These are phyloP conservation scores for Labeo calbasu DNA, from an alignment of 2,797 vertebrate species.

Conservation along the genomic window DNA sequence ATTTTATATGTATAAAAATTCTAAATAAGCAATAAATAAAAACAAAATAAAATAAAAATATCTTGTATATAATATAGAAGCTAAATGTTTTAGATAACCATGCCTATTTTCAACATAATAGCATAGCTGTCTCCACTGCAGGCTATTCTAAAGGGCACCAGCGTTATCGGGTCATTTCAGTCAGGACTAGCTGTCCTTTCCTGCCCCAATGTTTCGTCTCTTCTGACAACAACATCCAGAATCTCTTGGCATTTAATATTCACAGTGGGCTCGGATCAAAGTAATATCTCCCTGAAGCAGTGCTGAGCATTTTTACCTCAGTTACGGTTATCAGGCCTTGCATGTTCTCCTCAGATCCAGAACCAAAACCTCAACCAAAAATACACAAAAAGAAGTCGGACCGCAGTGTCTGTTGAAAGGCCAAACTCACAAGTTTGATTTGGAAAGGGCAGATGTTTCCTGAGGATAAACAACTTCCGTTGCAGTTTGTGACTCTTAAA, in stretches of 20 bases:
- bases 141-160: not conserved
- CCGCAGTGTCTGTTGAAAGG: not conserved
- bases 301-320: not conserved
- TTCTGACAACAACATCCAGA: not conserved
- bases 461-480: not conserved
- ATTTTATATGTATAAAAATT: too few relatives aligned
- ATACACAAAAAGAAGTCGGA: not conserved
- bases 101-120: not conserved
- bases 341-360: slow-evolving; percentile 4
- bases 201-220: not conserved
- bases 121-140: not conserved
- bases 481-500: not conserved
- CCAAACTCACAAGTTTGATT: not conserved
- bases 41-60: too few relatives aligned
- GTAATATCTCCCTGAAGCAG: slow-evolving; percentile 13
- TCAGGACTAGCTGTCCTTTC: not conserved
- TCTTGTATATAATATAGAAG: too few relatives aligned
- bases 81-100: not conserved
- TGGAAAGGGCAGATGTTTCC: slow-evolving; percentile 5
- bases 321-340: not conserved
- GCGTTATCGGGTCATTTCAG: not conserved
- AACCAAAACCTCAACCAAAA: not conserved
- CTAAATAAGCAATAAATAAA: too few relatives aligned
- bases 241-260: slow-evolving; percentile 21
- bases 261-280: not conserved